phyloP scores from a whole-genome alignment of 1,140 invertebrate species.

The Diabrotica virgifera region DNA sequence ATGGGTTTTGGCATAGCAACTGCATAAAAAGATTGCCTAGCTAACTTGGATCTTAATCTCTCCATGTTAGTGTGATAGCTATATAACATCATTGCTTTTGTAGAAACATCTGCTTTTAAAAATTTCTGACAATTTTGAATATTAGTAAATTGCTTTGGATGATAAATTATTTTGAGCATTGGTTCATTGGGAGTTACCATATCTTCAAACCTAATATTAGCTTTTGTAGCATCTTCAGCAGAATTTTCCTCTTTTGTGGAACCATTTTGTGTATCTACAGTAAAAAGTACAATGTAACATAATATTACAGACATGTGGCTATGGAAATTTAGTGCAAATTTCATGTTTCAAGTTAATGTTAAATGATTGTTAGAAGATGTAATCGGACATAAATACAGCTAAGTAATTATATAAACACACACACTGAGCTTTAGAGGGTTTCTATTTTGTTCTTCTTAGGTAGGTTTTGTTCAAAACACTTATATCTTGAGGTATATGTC shows the following conservation, averaged over 20 bases:
- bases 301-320: too few relatives aligned
- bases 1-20: constrained; percentile 3
- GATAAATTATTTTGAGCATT: background rate
- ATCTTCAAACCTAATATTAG: constrained; percentile 15
- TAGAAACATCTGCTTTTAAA: background rate
- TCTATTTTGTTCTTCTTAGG: too few relatives aligned
- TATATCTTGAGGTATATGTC: too few relatives aligned
- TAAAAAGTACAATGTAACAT: too few relatives aligned
- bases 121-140: constrained; percentile 10
- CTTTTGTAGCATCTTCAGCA: constrained; percentile 13
- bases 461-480: too few relatives aligned
- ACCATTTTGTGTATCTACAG: too few relatives aligned
- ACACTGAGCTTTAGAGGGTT: too few relatives aligned
- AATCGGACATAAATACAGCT: too few relatives aligned
- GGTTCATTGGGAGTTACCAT: background rate
- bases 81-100: constrained; percentile 16
- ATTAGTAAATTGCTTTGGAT: constrained; percentile 8
- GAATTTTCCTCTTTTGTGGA: constrained; percentile 2
- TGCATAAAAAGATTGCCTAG: constrained; percentile 9
- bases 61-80: constrained; percentile 14
- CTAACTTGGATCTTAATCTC: background rate
- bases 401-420: too few relatives aligned
- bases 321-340: too few relatives aligned
- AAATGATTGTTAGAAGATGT: too few relatives aligned
- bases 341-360: too few relatives aligned